Base-by-base conservation (phyloP, 2,113 vertebrate genomes). In the Paramisgurnus dabryanus region DNA sequence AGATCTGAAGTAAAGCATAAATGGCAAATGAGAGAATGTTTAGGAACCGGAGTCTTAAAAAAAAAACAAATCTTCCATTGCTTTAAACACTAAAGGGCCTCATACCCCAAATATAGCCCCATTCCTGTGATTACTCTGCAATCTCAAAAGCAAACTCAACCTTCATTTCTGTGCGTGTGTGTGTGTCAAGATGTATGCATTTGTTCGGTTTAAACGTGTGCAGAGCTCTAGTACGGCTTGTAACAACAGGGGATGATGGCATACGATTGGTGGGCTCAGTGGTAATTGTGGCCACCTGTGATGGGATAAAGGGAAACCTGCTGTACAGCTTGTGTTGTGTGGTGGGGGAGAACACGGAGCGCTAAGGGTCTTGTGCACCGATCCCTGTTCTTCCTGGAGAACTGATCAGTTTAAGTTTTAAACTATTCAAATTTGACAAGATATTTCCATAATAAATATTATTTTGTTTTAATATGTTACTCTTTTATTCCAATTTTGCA, bases 281-380 rank as follows among this genome's bases (percentile, higher is more conserved):
- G 80, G 64, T 92, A 91, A 93, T 91, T 91, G 89, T 83, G 89
- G 80, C 90, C 91, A 92, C 89, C 90, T 91, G 90, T 88, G 86
- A 85, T 79, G 67, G 84, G 27, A 70, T 76, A 70, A 80, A 70
- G 69, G 43, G 39, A 73, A 67, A 64, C 67, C 72, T 77, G 67
- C 65, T 43, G 61, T 58, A 65, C 17, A 34, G 45, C 40, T 50
- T 5, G 34, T 61, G 40, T 10, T 63, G 22, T 70, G 67, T 7
- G 55, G 27, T 47, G 55, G 18, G 71, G 40, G 71, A 41, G 39
- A 7, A 22, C 11, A 60, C 55, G 60, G 8, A 58, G 39, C 17
- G 57, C 5, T 1, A 57, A 71, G 27, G 27, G 10, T 27, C 68
- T 55, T 4, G n/a, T 7, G 9, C 0, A 9, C 34, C 43, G 49